These are phyloP conservation scores for Tribolium madens DNA, from an alignment of 1,140 invertebrate genomes.

Conservation along the genomic window DNA sequence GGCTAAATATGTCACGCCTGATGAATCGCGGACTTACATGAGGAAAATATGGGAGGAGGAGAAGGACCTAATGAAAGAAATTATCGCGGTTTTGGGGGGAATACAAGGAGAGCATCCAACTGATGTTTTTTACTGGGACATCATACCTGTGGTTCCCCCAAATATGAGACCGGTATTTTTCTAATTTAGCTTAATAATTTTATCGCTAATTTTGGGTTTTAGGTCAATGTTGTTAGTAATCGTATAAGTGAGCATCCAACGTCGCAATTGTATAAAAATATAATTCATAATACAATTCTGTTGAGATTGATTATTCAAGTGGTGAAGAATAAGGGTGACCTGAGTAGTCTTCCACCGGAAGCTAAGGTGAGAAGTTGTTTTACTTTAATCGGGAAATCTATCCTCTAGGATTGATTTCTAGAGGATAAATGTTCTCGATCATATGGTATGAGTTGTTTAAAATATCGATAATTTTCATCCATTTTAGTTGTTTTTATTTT, in stretches of 20 bases:
- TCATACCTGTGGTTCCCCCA: conserved; percentile 88
- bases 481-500: too few relatives aligned
- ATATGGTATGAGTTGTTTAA: too few relatives aligned
- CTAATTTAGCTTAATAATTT: conserved; percentile 13
- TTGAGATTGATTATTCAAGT: conserved; percentile 76
- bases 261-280: conserved; percentile 78
- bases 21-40: conserved; percentile 73
- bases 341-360: conserved; percentile 42
- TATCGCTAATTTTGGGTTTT: conserved; percentile 40
- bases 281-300: conserved; percentile 74
- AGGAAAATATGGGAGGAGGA: conserved; percentile 84
- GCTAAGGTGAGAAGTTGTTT: conserved; percentile 6
- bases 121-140: conserved; percentile 90
- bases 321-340: conserved; percentile 69
- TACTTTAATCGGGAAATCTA: too few relatives aligned
- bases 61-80: conserved; percentile 74
- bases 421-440: too few relatives aligned
- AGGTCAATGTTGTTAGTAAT: conserved; percentile 74
- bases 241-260: conserved; percentile 86
- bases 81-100: conserved; percentile 80
- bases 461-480: too few relatives aligned
- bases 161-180: conserved; percentile 82
- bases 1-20: conserved; percentile 58
- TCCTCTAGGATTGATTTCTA: too few relatives aligned
- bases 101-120: conserved; percentile 75